Conservation (phyloP, 2,797 vertebrate genomes). For the Macroramphosus scolopax region DNA sequence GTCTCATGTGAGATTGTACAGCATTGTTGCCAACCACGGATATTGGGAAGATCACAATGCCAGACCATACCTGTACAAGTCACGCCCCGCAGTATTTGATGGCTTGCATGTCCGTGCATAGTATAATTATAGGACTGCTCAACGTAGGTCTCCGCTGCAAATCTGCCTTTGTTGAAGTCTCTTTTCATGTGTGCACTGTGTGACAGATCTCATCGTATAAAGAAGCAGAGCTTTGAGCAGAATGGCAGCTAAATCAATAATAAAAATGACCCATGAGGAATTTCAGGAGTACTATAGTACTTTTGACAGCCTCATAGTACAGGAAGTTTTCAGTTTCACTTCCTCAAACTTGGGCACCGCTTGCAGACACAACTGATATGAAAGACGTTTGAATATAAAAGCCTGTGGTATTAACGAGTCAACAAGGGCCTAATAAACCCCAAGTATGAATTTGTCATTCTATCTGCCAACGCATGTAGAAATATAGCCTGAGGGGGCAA, state of each 20-base stretch:
- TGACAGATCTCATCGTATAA: constrained; percentile 18
- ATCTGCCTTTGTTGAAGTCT: constrained; percentile 16
- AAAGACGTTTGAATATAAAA: constrained; percentile 21
- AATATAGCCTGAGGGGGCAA: constrained; percentile 47
- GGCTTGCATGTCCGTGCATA: constrained; percentile 12
- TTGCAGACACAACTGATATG: constrained; percentile 18
- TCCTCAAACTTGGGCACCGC: not conserved
- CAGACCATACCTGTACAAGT: constrained; percentile 9
- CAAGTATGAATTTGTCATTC: constrained; percentile 62
- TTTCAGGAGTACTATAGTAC: constrained; percentile 23
- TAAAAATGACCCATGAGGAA: constrained; percentile 31
- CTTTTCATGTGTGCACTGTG: constrained; percentile 13
- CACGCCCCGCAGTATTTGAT: constrained; percentile 31
- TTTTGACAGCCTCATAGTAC: constrained; percentile 34
- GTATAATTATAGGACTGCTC: constrained; percentile 11
- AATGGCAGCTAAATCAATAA: constrained; percentile 47
- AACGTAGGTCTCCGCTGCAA: constrained; percentile 4
- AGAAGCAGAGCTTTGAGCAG: constrained; percentile 16
- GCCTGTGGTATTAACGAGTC: constrained; percentile 56
- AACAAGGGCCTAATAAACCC: constrained; percentile 61
- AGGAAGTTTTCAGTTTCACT: constrained; percentile 25
- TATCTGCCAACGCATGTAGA: constrained; percentile 47
- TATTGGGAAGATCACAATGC: no score
- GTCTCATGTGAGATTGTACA: not conserved
- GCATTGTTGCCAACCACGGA: no score